phyloP scores from a whole-genome alignment of 2,797 vertebrate genomes.

The Aulostomus chinensis region DNA sequence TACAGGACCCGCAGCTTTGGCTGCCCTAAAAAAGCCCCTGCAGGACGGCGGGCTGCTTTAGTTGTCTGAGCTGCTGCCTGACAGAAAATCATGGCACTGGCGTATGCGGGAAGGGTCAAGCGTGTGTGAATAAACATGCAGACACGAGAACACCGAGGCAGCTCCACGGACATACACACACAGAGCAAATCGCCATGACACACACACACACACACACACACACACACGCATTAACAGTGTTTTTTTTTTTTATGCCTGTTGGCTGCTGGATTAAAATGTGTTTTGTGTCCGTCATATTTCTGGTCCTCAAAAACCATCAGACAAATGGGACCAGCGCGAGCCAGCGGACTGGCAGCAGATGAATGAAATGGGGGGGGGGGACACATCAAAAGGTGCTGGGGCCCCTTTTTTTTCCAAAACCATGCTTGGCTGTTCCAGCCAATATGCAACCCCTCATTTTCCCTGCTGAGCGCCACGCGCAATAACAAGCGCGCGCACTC shows the following conservation, averaged over 20 bases:
- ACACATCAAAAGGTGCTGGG: slow-evolving; percentile 61
- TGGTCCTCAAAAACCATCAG: slow-evolving; percentile 37
- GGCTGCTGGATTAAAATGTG: slow-evolving; percentile 22
- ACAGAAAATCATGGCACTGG: slow-evolving; percentile 24
- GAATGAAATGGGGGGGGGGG: slow-evolving; percentile 53
- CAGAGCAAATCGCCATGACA: slow-evolving; percentile 17
- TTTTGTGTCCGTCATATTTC: slow-evolving; percentile 48
- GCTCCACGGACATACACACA: slow-evolving; percentile 12
- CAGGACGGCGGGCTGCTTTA: slow-evolving; percentile 26
- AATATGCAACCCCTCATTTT: slow-evolving; percentile 60
- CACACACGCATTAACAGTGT: too few relatives aligned
- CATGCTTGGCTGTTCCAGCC: slow-evolving; percentile 49
- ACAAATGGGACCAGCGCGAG: slow-evolving; percentile 32
- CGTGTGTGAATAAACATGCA: slow-evolving; percentile 20
- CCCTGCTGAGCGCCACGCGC: slow-evolving; percentile 41
- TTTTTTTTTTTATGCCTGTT: slow-evolving; percentile 17
- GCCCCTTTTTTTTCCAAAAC: slow-evolving; percentile 41
- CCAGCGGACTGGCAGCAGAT: slow-evolving; percentile 61
- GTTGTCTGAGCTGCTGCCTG: slow-evolving; percentile 31
- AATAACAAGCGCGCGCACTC: background rate
- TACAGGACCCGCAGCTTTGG: slow-evolving; percentile 52
- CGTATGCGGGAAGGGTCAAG: slow-evolving; percentile 16
- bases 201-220: too few relatives aligned
- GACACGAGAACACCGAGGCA: slow-evolving; percentile 13
- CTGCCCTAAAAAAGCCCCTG: slow-evolving; percentile 55